These are phyloP conservation scores for Plebejus anna DNA, from an alignment of 2,888 invertebrate species.

Conservation along the genomic window DNA sequence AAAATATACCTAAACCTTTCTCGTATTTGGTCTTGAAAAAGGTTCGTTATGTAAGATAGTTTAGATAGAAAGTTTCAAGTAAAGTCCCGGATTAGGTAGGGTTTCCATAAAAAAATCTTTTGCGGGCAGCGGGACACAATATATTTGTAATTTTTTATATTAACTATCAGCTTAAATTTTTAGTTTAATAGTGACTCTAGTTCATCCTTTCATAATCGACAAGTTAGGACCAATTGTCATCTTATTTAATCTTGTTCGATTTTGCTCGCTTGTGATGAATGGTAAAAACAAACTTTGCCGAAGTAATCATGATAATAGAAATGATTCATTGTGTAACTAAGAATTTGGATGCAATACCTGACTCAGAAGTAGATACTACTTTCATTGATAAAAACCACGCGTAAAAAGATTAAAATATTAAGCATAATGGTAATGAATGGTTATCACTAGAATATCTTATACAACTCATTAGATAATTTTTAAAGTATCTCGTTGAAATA, in stretches of 20 bases:
- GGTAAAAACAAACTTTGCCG: neutral
- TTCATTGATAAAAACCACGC: neutral
- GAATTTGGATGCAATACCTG: neutral
- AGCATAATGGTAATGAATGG: no score
- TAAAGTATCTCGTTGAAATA: neutral
- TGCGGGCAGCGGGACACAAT: neutral
- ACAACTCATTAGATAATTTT: neutral
- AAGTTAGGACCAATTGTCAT: no score
- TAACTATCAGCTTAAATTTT: no score
- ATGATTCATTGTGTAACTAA: neutral
- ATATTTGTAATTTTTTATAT: no score
- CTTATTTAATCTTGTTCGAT: neutral
- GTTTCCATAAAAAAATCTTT: neutral
- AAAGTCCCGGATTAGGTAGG: neutral
- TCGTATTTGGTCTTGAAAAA: slow-evolving; percentile 2
- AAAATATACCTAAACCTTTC: neutral
- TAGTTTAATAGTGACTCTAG: no score
- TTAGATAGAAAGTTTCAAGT: neutral
- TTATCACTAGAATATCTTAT: neutral
- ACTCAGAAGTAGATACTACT: neutral
- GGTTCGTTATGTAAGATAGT: neutral
- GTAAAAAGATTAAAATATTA: no score
- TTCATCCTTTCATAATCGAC: no score
- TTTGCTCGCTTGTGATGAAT: neutral
- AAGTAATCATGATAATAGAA: neutral